These are phyloP conservation scores for Scaptomyza flava DNA, from an alignment of 2,888 invertebrate genomes.

Conservation along the genomic window DNA sequence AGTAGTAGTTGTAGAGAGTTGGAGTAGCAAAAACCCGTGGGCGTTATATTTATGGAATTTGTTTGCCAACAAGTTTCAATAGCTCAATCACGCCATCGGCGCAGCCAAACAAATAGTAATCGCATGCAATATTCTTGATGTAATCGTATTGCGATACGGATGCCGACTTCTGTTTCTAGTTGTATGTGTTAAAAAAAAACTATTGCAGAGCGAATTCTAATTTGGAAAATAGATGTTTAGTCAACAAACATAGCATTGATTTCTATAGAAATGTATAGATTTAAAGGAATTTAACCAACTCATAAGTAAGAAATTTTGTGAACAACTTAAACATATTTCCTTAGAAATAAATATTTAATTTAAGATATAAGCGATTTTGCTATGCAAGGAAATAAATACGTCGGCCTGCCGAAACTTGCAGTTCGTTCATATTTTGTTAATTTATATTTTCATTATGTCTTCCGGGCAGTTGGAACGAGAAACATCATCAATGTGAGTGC, in stretches of 20 bases:
- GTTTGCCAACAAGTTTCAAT: constrained; percentile 80
- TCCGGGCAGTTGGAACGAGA: constrained; percentile 51
- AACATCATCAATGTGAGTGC: constrained; percentile 82
- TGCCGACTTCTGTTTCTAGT: constrained; percentile 23
- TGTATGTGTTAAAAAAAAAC: constrained; percentile 2
- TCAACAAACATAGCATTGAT: neutral
- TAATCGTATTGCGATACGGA: constrained; percentile 1
- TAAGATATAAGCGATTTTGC: no score
- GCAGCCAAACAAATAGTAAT: constrained; percentile 38
- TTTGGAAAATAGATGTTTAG: neutral
- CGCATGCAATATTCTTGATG: constrained; percentile 40
- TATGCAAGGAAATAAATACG: neutral
- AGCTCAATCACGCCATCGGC: constrained; percentile 72
- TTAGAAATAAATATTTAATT: no score
- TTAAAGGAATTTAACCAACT: neutral
- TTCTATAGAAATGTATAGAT: neutral
- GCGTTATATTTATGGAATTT: constrained; percentile 78
- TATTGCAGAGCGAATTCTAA: neutral
- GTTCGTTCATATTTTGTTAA: constrained; percentile 1
- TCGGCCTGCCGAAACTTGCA: neutral
- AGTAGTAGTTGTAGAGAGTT: neutral
- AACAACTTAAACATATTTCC: no score
- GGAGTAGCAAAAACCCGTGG: constrained; percentile 36
- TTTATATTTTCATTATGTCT: constrained; percentile 4
- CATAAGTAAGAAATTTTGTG: neutral